phyloP scores from a whole-genome alignment of 2,888 invertebrate species.

The Antheraea assamensis region DNA sequence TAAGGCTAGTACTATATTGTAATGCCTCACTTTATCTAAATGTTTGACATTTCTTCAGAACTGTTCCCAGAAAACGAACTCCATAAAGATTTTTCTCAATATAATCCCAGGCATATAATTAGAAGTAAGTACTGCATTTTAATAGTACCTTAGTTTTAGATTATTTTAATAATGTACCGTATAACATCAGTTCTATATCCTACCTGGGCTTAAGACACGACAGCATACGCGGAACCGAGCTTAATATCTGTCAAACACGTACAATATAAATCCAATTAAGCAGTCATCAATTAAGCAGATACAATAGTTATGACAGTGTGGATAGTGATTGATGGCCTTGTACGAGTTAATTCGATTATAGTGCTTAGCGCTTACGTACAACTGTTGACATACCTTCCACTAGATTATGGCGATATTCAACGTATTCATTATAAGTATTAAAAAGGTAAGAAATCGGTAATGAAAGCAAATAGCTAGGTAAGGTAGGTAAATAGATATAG shows the following conservation, averaged over 20 bases:
- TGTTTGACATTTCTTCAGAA: no score
- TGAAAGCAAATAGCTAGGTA: no score
- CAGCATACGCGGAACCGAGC: neutral
- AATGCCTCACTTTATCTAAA: no score
- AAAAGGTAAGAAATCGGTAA: neutral
- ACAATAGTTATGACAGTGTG: slow-evolving; percentile 14
- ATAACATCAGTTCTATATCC: neutral
- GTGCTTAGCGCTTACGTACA: neutral
- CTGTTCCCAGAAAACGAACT: no score
- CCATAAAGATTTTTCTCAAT: no score
- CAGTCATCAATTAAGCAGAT: slow-evolving; percentile 5
- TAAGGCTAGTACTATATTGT: no score
- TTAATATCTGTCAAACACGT: slow-evolving; percentile 1
- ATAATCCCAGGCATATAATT: no score
- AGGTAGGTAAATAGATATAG: no score
- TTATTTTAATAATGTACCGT: neutral
- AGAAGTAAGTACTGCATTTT: no score
- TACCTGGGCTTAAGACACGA: neutral
- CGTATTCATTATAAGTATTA: neutral
- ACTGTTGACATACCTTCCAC: neutral
- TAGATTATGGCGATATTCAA: neutral
- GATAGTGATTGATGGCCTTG: slow-evolving; percentile 5
- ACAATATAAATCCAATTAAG: slow-evolving; percentile 12
- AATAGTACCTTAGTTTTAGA: no score
- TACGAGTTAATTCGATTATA: slow-evolving; percentile 9